These are phyloP conservation scores for Pituophis catenifer DNA, from an alignment of 2,113 vertebrate species.

Conservation along the genomic window DNA sequence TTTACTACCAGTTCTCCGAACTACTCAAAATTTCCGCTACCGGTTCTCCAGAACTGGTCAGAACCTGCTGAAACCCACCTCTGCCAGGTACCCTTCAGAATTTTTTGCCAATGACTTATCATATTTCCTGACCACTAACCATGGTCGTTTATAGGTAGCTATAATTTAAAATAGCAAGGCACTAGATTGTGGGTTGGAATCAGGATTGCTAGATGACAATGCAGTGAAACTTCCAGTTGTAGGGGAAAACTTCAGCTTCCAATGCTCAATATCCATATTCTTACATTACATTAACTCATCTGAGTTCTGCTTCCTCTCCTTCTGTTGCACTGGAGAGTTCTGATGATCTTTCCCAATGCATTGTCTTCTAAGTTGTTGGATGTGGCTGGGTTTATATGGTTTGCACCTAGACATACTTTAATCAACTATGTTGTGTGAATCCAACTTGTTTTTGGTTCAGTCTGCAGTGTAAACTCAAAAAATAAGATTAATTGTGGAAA, in stretches of 20 bases:
- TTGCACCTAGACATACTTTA: background rate
- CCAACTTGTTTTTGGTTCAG: background rate
- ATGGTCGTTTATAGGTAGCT: background rate
- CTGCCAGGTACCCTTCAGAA: background rate
- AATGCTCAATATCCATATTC: background rate
- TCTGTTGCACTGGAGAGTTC: background rate
- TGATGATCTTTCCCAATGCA: background rate
- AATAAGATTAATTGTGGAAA: background rate
- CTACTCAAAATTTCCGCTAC: no score
- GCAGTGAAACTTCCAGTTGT: background rate
- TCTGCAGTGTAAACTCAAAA: background rate
- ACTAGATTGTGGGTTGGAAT: background rate
- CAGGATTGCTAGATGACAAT: background rate
- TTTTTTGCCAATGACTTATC: background rate
- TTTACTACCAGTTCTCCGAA: no score
- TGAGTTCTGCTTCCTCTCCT: background rate
- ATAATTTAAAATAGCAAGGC: background rate
- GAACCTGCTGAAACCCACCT: no score
- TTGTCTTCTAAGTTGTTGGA: background rate
- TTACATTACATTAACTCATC: background rate
- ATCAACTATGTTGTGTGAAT: background rate
- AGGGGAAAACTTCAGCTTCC: background rate
- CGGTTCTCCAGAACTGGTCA: no score
- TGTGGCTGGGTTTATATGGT: background rate
- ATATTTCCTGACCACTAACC: background rate